phyloP scores from a whole-genome alignment of 2,888 invertebrate genomes.

The Branchipolynoe longqiensis region DNA sequence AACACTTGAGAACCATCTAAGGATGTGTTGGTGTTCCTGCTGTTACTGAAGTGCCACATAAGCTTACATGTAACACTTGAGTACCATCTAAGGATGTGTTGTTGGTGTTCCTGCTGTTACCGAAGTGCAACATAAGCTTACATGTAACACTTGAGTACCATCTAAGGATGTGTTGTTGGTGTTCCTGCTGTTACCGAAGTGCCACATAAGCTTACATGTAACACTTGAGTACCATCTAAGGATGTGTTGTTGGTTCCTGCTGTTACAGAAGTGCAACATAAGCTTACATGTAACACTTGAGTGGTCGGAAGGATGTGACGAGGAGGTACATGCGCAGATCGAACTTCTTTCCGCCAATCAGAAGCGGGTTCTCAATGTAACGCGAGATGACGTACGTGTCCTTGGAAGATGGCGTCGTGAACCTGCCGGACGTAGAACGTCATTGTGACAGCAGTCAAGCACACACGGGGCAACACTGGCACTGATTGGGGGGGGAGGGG shows the following conservation, averaged over 20 bases:
- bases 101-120: too few species aligned
- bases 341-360: constrained; percentile 98
- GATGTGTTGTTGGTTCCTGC: background rate
- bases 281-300: constrained; percentile 89
- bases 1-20: constrained; percentile 87
- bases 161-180: too few species aligned
- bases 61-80: constrained; percentile 89
- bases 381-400: constrained; percentile 94
- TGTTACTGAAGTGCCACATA: background rate
- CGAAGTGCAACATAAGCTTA: background rate
- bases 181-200: too few species aligned
- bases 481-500: too few species aligned
- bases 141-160: too few species aligned
- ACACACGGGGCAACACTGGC: too few species aligned
- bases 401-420: constrained; percentile 80
- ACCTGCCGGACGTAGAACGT: constrained; percentile 72
- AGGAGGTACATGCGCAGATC: constrained; percentile 95
- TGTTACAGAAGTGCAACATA: background rate
- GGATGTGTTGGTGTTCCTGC: background rate
- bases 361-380: constrained; percentile 95
- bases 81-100: too few species aligned
- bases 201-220: background rate
- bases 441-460: too few species aligned
- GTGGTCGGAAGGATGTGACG: constrained; percentile 94
- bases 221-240: background rate